Evolutionary conservation across 2,888 invertebrate genomes (phyloP), one percentile per base, ranked within the genome.

Genomic region (Diplolepis rosae): DNA sequence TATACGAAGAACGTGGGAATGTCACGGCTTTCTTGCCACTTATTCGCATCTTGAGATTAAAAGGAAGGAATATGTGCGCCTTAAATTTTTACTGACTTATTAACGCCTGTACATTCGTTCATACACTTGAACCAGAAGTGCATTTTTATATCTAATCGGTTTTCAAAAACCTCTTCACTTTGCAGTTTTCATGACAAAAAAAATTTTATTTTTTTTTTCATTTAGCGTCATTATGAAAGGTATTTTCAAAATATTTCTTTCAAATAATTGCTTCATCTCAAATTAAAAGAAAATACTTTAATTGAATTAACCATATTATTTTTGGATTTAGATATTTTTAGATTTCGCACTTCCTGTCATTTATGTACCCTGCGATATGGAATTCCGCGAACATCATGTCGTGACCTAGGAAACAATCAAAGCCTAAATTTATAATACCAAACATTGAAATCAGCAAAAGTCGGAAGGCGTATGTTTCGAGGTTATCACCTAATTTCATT

Each of bases 11-110:
- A 82, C 85, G 87, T 87, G 85, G 86, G 85, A 87, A 86, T 84
- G 80, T 83, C 82, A 83, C 83, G 79, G 81, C 81, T 85, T 83
- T 83, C 82, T 82, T 77, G 78, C 81, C 84, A 85, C 84, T 83
- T 84, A 83, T 84, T 73, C 83, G 80, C 79, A 75, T 80, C 82
- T 83, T 76, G 84, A 85, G 85, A 85, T 86, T 85, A 83, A 83
- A 71, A 72, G 74, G 68, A 56, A 68, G 51, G 68, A 65, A 27
- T 66, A 52, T 61, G 66, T 22, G 32, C 28, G 69, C 22, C 51
- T 71, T 69, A 69, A 51, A 72, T 71, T 65, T 70, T 75, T 75
- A 67, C 65, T 69, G 61, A 67, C 67, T 72, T 70, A 70, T 75
- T 71, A 48, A 61, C 67, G 45, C 65, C 52, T 50, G 54, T 48